These are phyloP conservation scores for Danionella dracula DNA, from an alignment of 2,797 vertebrate species.

Conservation along the genomic window DNA sequence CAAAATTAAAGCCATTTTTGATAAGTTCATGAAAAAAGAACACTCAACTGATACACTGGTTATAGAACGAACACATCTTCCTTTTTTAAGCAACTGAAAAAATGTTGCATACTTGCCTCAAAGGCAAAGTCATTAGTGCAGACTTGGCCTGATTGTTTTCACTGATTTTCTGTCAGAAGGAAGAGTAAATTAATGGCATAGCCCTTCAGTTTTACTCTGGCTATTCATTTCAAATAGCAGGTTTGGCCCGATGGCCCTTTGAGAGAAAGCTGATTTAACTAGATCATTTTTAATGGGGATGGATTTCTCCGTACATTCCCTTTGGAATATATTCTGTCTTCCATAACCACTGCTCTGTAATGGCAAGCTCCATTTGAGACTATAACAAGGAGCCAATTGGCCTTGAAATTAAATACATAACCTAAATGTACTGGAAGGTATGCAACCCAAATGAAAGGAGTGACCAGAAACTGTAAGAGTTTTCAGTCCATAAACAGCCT, in stretches of 20 bases:
- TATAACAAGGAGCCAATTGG: slow-evolving; percentile 45
- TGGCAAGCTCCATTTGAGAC: slow-evolving; percentile 45
- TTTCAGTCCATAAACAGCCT: slow-evolving; percentile 3
- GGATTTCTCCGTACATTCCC: slow-evolving; percentile 41
- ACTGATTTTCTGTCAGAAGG: slow-evolving; percentile 52
- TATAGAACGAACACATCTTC: slow-evolving; percentile 13
- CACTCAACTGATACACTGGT: slow-evolving; percentile 1
- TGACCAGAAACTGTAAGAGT: slow-evolving; percentile 6
- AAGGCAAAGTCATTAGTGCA: slow-evolving; percentile 50
- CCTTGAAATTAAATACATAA: slow-evolving; percentile 43
- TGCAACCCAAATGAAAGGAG: slow-evolving; percentile 25
- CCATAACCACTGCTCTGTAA: slow-evolving; percentile 44
- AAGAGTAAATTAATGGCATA: slow-evolving; percentile 49
- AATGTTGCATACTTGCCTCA: slow-evolving; percentile 43
- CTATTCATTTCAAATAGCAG: slow-evolving; percentile 47
- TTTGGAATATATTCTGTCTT: slow-evolving; percentile 42
- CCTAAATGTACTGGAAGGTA: slow-evolving; percentile 32
- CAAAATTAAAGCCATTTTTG: no score
- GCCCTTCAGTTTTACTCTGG: slow-evolving; percentile 42
- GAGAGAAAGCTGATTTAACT: slow-evolving; percentile 49
- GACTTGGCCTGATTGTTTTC: slow-evolving; percentile 49
- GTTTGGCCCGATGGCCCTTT: slow-evolving; percentile 43
- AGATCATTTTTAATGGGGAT: slow-evolving; percentile 50
- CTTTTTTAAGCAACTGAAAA: slow-evolving; percentile 1
- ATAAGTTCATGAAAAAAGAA: no score